These are phyloP conservation scores for Uropetala carovei DNA, from an alignment of 2,888 invertebrate species.

Conservation along the genomic window DNA sequence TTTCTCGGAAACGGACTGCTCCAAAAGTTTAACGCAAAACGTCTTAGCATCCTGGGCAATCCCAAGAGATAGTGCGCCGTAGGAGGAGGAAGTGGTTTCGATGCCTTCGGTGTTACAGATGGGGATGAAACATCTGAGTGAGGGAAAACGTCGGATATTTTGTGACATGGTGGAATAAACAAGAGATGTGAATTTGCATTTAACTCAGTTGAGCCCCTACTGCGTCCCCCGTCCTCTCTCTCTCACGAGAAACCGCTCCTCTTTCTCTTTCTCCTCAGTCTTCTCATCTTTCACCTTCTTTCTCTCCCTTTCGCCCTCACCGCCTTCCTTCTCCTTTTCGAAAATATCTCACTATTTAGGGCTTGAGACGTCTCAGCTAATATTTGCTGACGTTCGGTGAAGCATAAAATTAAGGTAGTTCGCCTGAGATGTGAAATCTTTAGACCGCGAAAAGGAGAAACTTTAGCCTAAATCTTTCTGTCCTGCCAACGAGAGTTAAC, in stretches of 20 bases:
- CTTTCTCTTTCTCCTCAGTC: neutral
- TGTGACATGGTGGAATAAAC: slow-evolving; percentile 28
- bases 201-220: neutral
- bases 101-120: neutral
- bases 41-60: neutral
- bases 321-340: neutral
- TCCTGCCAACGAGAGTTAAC: neutral
- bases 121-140: neutral
- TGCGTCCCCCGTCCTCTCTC: no score
- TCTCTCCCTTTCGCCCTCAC: neutral
- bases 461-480: slow-evolving; percentile 5
- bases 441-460: neutral
- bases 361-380: slow-evolving; percentile 13
- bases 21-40: neutral
- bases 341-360: slow-evolving; percentile 5
- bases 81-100: neutral
- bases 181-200: slow-evolving; percentile 9
- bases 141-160: slow-evolving; percentile 21
- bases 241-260: no score
- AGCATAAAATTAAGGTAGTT: slow-evolving; percentile 14
- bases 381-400: slow-evolving; percentile 4
- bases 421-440: slow-evolving; percentile 11
- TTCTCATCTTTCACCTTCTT: neutral
- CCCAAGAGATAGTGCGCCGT: no score
- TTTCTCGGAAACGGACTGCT: neutral